These are phyloP conservation scores for Gadopsis marmoratus DNA, from an alignment of 2,797 vertebrate genomes.

Conservation along the genomic window DNA sequence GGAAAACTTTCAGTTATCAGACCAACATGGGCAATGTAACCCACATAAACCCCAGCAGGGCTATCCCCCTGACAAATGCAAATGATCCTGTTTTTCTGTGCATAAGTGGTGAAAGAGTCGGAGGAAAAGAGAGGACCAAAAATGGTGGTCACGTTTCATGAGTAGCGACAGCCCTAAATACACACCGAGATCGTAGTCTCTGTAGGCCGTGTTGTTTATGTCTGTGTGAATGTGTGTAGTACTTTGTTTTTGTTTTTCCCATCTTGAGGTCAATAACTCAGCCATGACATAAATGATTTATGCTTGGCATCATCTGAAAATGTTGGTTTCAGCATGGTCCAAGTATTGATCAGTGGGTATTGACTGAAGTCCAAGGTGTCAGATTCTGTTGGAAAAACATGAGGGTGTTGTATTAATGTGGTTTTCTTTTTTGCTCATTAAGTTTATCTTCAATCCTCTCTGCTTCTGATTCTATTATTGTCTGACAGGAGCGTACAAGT, in stretches of 20 bases:
- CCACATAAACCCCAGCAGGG: slow-evolving; percentile 67
- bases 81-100: slow-evolving; percentile 58
- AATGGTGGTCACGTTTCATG: slow-evolving; percentile 44
- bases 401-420: slow-evolving; percentile 47
- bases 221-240: neutral
- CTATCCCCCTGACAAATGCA: slow-evolving; percentile 67
- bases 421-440: slow-evolving; percentile 60
- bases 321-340: slow-evolving; percentile 70
- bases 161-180: slow-evolving; percentile 12
- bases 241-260: slow-evolving; percentile 67
- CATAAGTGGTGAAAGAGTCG: slow-evolving; percentile 47
- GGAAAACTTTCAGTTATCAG: slow-evolving; percentile 54
- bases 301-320: slow-evolving; percentile 72
- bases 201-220: neutral
- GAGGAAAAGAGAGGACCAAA: slow-evolving; percentile 33
- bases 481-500: slow-evolving; percentile 25
- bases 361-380: slow-evolving; percentile 75
- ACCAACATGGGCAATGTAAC: slow-evolving; percentile 60
- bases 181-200: slow-evolving; percentile 11
- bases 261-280: slow-evolving; percentile 72
- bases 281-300: slow-evolving; percentile 78
- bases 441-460: slow-evolving; percentile 10
- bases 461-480: slow-evolving; percentile 31
- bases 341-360: slow-evolving; percentile 73
- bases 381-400: slow-evolving; percentile 63